phyloP scores from a whole-genome alignment of 1,140 invertebrate species.

The Pseudachorutes palmiensis region DNA sequence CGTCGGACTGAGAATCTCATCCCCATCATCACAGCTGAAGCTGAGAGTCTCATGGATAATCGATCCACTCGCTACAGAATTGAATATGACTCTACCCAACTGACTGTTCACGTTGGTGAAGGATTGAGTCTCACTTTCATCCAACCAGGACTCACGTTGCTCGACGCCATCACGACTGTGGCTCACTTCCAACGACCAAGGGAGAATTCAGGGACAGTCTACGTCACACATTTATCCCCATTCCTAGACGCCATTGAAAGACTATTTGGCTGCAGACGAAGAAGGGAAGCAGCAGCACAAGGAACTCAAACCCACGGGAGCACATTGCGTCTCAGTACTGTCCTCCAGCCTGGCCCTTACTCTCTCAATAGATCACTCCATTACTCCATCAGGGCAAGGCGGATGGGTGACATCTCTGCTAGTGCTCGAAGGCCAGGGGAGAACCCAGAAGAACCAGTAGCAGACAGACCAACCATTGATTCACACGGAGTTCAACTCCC shows the following conservation, averaged over 20 bases:
- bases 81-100: conserved; percentile 22
- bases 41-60: conserved; percentile 3
- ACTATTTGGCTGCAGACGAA: conserved; percentile 20
- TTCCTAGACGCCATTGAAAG: conserved; percentile 31
- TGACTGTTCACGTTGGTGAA: conserved; percentile 10
- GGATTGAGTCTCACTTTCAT: conserved; percentile 17
- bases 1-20: conserved; percentile 23
- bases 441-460: no score
- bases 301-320: background rate
- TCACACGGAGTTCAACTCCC: no score
- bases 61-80: conserved; percentile 15
- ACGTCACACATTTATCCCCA: conserved; percentile 25
- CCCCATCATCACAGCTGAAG: conserved; percentile 12
- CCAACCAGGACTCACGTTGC: conserved; percentile 30
- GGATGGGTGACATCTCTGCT: background rate
- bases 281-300: background rate
- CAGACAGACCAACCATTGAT: no score
- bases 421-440: background rate
- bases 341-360: conserved; percentile 1
- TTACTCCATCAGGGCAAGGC: background rate
- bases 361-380: background rate
- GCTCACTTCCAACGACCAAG: conserved; percentile 22
- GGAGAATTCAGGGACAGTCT: conserved; percentile 22
- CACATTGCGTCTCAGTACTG: background rate
- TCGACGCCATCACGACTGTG: conserved; percentile 26